Percentiles rank a stretch among this genome's conserved stretches.
phyloP scores from a whole-genome alignment of 2,888 invertebrate species.

The Balanococcus diminutus region DNA sequence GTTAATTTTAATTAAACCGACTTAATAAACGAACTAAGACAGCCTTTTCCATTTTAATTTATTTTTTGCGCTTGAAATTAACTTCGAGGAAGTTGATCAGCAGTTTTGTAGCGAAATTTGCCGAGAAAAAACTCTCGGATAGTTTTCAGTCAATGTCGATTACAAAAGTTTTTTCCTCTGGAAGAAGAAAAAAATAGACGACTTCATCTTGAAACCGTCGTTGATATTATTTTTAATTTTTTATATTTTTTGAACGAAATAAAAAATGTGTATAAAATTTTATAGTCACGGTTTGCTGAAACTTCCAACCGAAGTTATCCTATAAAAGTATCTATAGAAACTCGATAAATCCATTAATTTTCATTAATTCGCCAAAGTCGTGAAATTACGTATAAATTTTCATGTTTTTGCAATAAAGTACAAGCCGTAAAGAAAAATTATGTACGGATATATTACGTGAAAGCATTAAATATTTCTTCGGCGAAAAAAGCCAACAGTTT shows the following conservation, averaged over 20 bases:
- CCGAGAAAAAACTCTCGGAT: background rate
- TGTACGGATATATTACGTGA: background rate
- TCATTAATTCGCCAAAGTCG: constrained; percentile 23
- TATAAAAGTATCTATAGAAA: constrained; percentile 23
- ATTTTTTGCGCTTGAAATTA: background rate
- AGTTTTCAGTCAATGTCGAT: background rate
- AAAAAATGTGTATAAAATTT: constrained; percentile 6
- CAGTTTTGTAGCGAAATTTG: background rate
- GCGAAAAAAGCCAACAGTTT: background rate
- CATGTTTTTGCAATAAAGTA: background rate
- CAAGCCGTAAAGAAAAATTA: background rate
- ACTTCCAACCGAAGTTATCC: background rate
- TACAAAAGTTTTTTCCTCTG: background rate
- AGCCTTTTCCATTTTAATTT: background rate
- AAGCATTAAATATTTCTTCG: background rate
- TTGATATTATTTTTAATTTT: background rate
- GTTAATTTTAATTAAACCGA: background rate
- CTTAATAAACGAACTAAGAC: background rate
- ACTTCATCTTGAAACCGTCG: background rate
- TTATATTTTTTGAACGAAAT: background rate
- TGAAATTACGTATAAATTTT: background rate
- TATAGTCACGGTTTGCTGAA: constrained; percentile 25
- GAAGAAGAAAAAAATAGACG: background rate
- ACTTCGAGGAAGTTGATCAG: background rate
- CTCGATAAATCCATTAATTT: constrained; percentile 40